Percentiles rank a stretch among this genome's conserved stretches.
Conservation (phyloP, 2,797 vertebrate species). For the Scolopax bukidnonensis region DNA sequence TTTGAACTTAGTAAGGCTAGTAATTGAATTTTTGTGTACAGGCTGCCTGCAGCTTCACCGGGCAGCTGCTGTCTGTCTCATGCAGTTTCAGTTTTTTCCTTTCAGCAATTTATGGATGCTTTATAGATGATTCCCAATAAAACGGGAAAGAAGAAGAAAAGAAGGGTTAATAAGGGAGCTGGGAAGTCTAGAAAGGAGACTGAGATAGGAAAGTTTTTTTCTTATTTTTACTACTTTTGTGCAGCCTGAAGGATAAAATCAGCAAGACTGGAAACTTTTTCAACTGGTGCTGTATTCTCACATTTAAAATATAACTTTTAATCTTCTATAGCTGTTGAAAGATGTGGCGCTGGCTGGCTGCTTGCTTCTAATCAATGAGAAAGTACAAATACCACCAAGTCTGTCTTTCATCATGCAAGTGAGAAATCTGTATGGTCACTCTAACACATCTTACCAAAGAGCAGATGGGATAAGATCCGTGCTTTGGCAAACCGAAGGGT, state of each 20-base stretch:
- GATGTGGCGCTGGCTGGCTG: not conserved
- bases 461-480: constrained; percentile 41
- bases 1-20: not conserved
- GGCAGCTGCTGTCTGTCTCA: constrained; percentile 9
- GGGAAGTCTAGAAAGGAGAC: not conserved
- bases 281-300: not conserved
- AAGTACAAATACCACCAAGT: constrained; percentile 35
- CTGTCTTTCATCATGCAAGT: constrained; percentile 56
- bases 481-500: constrained; percentile 17
- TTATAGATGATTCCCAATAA: not conserved
- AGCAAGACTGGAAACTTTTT: constrained; percentile 3
- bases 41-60: not conserved
- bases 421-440: constrained; percentile 36
- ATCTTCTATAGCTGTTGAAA: constrained; percentile 29
- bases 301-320: constrained; percentile 6
- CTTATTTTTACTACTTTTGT: not conserved
- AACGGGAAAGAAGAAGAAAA: not conserved
- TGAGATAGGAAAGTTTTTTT: not conserved
- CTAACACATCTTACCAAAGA: constrained; percentile 13
- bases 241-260: not conserved
- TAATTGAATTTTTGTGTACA: not conserved
- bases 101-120: not conserved
- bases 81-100: constrained; percentile 1
- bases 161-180: not conserved
- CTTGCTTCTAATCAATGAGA: constrained; percentile 27